Evolutionary conservation across 2,113 vertebrate species (phyloP), one percentile per base, ranked within the genome.

Genomic region (Spilogale gracilis): DNA sequence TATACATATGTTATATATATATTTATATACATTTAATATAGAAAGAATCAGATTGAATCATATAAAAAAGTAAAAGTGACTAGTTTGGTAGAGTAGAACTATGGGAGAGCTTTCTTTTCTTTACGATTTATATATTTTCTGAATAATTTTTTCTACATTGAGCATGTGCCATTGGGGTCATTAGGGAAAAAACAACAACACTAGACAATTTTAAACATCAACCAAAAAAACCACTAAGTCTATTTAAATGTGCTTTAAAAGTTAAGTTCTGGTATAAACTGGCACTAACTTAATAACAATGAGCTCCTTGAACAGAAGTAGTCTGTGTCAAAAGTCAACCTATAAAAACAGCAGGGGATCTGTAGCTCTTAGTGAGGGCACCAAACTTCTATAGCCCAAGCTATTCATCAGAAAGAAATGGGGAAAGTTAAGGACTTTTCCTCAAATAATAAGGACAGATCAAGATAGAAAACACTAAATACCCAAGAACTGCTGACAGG

Each of bases 191-290:
- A 12, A 32, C 69, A 74, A 95, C 16, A 18, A 2, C 83, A 60
- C 16, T 4, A 50, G 23, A 67, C 45, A 84, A 96, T 74, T 74
- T 89, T 52, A 79, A 78, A 90, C 30, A 96, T 67, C 10, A 91
- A 52, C 58, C 67, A 8, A 71, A 88, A 61, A 83, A 90, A 84
- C 1, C 9, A 90, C 60, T 63, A 79, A 92, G 61, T 94, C 43
- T 78, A 89, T 61, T 82, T 81, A 91, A 97, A 93, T 18, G 0
- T 85, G 48, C 67, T 95, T 92, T 87, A 78, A 87, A 95, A 86
- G 79, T 78, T 94, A 91, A 91, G 92, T 93, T 96, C 79, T 71
- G 84, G 54, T 89, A 74, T 91, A 93, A 97, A 96, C 71, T 79
- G 43, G 92, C 45, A 94, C 94, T 94, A 61, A 84, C 69, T 94